Percentiles rank a stretch among this genome's conserved stretches.
Evolutionary conservation across 1,140 invertebrate genomes (phyloP).

Genomic region (Cotesia typhae): DNA sequence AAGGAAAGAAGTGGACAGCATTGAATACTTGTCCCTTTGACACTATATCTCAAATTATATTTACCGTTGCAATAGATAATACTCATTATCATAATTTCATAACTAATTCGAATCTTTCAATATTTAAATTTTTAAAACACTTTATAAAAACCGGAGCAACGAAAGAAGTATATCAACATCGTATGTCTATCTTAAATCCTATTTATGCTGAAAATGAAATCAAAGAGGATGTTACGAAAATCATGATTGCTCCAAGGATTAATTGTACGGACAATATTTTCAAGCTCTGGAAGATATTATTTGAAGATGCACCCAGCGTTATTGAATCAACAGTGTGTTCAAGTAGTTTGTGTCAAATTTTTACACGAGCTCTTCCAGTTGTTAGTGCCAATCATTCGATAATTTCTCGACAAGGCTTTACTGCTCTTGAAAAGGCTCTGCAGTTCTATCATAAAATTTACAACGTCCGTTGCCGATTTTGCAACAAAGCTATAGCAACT

Average conservation of each 20-base stretch:
- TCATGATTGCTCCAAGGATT: background rate
- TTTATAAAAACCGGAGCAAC: too few species aligned
- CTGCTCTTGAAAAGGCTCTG: background rate
- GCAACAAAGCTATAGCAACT: background rate
- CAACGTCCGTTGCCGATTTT: background rate
- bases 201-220: too few species aligned
- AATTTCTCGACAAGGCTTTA: background rate
- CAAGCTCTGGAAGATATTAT: background rate
- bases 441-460: background rate
- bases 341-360: background rate
- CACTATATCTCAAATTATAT: background rate
- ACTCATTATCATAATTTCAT: too few species aligned
- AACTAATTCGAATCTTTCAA: too few species aligned
- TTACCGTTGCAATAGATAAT: too few species aligned
- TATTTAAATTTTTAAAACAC: too few species aligned
- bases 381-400: background rate
- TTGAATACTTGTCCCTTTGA: conserved; percentile 7
- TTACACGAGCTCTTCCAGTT: background rate
- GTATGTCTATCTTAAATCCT: too few species aligned
- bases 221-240: too few species aligned
- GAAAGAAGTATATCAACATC: too few species aligned
- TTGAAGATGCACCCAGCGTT: background rate
- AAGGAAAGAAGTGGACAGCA: too few species aligned
- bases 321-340: background rate
- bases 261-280: background rate